Percentiles rank a stretch among this genome's conserved stretches.
Evolutionary conservation across 2,797 vertebrate species (phyloP).

Genomic region (Scolopax bukidnonensis): DNA sequence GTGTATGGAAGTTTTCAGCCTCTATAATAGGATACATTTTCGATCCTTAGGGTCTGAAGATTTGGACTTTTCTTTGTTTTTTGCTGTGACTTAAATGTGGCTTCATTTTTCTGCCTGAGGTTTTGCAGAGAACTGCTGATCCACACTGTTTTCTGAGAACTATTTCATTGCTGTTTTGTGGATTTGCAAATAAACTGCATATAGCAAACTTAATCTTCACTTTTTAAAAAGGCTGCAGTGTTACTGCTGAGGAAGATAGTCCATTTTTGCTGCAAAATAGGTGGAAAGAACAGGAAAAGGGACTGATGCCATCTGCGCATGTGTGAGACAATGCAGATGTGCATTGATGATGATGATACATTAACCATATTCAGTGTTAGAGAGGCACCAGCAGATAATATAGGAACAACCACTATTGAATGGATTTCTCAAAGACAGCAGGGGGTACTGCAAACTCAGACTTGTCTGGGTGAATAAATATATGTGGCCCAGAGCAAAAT

Average conservation of each 20-base stretch:
- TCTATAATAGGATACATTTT: background rate
- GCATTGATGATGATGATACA: too few species aligned
- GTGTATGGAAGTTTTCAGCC: background rate
- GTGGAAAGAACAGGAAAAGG: background rate
- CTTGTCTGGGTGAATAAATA: background rate
- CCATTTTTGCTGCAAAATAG: background rate
- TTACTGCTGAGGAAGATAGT: background rate
- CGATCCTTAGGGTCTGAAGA: background rate
- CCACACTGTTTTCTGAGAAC: background rate
- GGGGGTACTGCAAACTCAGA: slow-evolving; percentile 4
- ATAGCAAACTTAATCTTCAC: background rate
- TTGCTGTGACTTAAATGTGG: background rate
- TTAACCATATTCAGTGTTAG: background rate
- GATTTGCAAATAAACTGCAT: background rate
- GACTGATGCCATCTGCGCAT: background rate
- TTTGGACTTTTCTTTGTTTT: background rate
- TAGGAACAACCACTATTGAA: background rate
- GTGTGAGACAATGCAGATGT: too few species aligned
- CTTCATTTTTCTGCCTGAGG: background rate
- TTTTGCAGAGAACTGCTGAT: background rate
- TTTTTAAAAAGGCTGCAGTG: background rate
- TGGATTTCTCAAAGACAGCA: slow-evolving; percentile 11
- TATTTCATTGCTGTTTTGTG: background rate
- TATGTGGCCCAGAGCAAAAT: background rate
- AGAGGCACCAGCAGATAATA: background rate